phyloP scores from a whole-genome alignment of 2,888 invertebrate species.

The Cheilosia scutellata region DNA sequence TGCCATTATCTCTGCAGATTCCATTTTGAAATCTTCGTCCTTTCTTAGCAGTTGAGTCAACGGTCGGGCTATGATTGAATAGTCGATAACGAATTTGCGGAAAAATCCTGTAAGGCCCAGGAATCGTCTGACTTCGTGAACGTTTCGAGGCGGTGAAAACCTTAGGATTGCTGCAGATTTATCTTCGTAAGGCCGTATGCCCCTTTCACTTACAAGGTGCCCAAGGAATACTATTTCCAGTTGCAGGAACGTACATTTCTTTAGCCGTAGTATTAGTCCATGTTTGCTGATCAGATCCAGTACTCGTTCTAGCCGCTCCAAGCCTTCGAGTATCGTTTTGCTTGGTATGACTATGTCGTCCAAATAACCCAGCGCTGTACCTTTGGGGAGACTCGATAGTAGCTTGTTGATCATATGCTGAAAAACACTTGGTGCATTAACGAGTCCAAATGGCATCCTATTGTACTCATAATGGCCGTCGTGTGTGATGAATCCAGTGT shows the following conservation, averaged over 20 bases:
- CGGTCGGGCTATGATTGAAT: neutral
- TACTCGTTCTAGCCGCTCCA: too few relatives aligned
- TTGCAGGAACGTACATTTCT: too few relatives aligned
- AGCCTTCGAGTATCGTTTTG: too few relatives aligned
- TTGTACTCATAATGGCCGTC: slow-evolving; percentile 71
- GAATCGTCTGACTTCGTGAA: slow-evolving; percentile 6
- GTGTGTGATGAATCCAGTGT: slow-evolving; percentile 62
- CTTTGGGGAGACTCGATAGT: too few relatives aligned
- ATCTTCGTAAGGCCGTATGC: too few relatives aligned
- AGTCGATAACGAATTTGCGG: slow-evolving; percentile 13
- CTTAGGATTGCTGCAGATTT: too few relatives aligned
- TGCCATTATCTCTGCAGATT: neutral
- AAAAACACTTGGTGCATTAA: slow-evolving; percentile 40
- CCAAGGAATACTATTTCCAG: too few relatives aligned
- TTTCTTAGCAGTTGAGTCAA: neutral
- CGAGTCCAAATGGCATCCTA: slow-evolving; percentile 69
- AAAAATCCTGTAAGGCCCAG: slow-evolving; percentile 10
- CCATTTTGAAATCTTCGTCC: neutral
- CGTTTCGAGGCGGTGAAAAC: neutral
- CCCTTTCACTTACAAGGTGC: too few relatives aligned
- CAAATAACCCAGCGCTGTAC: too few relatives aligned
- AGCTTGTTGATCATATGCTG: neutral
- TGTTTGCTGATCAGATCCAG: too few relatives aligned
- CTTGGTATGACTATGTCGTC: too few relatives aligned
- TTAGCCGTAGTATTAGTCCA: too few relatives aligned